Conservation (phyloP, 2,113 vertebrate genomes). For the Polypterus bichir region DNA sequence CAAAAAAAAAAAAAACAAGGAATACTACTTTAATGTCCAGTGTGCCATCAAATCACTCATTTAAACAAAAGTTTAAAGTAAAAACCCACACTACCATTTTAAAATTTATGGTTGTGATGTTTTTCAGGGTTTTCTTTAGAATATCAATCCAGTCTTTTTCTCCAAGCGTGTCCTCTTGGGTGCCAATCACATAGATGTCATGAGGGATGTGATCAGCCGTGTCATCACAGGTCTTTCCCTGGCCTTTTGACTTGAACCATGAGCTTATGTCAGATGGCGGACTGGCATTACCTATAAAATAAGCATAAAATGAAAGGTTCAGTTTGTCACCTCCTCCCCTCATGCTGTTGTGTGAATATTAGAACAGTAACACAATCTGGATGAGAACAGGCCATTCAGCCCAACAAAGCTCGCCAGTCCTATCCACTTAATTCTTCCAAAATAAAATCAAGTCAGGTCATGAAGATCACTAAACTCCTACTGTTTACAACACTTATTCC, state of each 20-base stretch:
- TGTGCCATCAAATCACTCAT: no score
- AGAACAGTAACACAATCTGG: no score
- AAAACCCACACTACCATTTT: conserved; percentile 58
- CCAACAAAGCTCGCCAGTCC: no score
- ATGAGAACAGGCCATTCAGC: no score
- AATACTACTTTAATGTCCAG: no score
- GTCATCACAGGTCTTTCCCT: conserved; percentile 85
- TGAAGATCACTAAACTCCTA: no score
- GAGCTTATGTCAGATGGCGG: conserved; percentile 77
- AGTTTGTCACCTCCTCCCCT: no score
- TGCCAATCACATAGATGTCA: conserved; percentile 90
- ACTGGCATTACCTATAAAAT: conserved; percentile 64
- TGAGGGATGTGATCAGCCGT: conserved; percentile 90
- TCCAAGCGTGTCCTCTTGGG: conserved; percentile 80
- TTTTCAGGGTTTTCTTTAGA: conserved; percentile 63
- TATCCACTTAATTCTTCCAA: no score
- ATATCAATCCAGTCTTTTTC: conserved; percentile 87
- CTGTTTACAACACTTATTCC: no score
- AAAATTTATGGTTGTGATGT: conserved; percentile 83
- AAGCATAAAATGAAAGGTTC: background rate
- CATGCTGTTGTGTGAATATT: no score
- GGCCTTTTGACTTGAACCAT: conserved; percentile 94
- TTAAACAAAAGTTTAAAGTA: no score
- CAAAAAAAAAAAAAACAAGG: background rate
- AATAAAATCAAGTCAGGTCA: no score